Percentiles rank a stretch among this genome's conserved stretches.
Conservation (phyloP, 2,113 vertebrate genomes). For the Marcusenius ussheri region DNA sequence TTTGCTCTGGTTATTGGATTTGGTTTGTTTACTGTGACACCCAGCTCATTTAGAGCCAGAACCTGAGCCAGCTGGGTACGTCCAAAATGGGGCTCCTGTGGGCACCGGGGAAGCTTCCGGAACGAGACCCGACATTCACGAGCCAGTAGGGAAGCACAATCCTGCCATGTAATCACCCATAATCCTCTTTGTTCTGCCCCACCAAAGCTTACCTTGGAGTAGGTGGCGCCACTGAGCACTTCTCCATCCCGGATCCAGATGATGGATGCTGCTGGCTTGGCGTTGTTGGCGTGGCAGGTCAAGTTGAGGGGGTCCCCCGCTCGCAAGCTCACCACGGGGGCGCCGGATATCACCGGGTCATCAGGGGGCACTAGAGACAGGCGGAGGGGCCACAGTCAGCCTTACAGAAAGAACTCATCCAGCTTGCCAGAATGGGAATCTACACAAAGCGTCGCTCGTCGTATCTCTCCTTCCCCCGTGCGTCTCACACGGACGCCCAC, state of each 20-base stretch:
- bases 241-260: conserved; percentile 87
- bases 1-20: not conserved
- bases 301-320: conserved; percentile 91
- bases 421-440: not conserved
- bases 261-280: conserved; percentile 94
- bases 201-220: conserved; percentile 80
- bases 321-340: conserved; percentile 85
- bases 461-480: not conserved
- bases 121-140: not conserved
- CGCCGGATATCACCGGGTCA: conserved; percentile 85
- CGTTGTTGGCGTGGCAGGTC: conserved; percentile 90
- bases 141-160: not conserved
- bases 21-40: not conserved
- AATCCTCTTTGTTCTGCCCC: not conserved
- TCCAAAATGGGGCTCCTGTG: not conserved
- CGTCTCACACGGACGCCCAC: not conserved
- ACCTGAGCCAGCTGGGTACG: not conserved
- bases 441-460: not conserved
- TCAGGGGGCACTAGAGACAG: conserved; percentile 83
- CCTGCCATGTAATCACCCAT: not conserved
- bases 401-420: not conserved
- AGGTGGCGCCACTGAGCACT: conserved; percentile 88
- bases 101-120: not conserved
- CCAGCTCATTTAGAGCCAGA: not conserved
- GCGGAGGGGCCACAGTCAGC: not conserved